Conservation (phyloP, 2,888 invertebrate genomes). For the Uropetala carovei region DNA sequence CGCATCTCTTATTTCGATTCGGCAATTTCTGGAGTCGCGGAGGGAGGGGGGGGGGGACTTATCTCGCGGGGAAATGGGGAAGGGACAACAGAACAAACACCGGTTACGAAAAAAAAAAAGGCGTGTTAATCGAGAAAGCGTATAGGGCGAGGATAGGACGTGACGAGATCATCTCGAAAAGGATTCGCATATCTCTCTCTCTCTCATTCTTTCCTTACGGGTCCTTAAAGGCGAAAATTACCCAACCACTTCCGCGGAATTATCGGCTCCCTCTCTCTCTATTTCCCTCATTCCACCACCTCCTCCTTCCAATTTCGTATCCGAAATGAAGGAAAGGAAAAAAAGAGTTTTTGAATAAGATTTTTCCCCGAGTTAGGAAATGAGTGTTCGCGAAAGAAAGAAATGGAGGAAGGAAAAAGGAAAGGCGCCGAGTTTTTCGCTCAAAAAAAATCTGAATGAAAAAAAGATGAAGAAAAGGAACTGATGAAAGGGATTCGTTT, state of each 20-base stretch:
- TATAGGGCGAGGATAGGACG: not conserved
- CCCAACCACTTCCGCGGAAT: constrained; percentile 11
- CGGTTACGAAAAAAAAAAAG: not conserved
- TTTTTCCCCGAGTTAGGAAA: not conserved
- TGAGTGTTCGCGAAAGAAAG: not conserved
- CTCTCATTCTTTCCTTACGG: not conserved
- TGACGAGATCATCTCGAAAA: not conserved
- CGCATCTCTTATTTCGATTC: not conserved
- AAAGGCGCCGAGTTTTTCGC: not conserved
- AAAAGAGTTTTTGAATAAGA: not conserved
- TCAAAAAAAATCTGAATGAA: not conserved
- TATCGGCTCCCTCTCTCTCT: not conserved
- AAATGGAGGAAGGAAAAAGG: not conserved
- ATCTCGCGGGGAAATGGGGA: not conserved
- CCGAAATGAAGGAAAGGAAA: not conserved
- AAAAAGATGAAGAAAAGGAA: not conserved
- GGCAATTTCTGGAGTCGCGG: not conserved
- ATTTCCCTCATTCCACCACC: not conserved
- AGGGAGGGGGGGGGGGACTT: not conserved
- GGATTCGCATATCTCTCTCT: not conserved
- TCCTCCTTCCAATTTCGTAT: not conserved
- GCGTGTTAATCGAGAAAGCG: not conserved
- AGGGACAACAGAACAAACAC: not conserved
- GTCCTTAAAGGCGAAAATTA: not conserved
- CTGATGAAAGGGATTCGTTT: not conserved